Evolutionary conservation across 2,797 vertebrate species (phyloP).

Genomic region (Eupleurogrammus muticus): DNA sequence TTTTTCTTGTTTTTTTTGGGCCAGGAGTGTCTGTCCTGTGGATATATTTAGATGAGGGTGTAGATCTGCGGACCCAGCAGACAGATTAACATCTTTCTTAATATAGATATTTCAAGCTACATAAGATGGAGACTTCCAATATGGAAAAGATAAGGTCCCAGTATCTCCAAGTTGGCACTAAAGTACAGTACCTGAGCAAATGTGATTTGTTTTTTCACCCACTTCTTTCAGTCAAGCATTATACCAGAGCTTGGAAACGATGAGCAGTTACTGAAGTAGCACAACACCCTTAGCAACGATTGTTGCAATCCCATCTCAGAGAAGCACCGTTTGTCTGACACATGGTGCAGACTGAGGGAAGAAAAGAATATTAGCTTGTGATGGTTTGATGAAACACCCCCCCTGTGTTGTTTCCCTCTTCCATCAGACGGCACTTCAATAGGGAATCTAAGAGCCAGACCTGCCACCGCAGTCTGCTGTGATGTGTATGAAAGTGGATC

Average conservation of each 20-base stretch:
- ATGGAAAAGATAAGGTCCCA: too few relatives aligned
- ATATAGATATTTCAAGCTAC: too few relatives aligned
- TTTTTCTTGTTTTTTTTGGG: too few relatives aligned
- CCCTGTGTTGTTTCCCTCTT: constrained; percentile 12
- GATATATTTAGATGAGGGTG: too few relatives aligned
- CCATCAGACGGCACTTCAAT: constrained; percentile 23
- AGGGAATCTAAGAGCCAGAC: constrained; percentile 26
- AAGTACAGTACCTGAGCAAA: neutral
- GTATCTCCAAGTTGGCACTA: too few relatives aligned
- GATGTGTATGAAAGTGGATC: constrained; percentile 10
- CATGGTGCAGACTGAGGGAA: constrained; percentile 9
- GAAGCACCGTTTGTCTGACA: constrained; percentile 11
- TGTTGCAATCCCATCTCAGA: neutral
- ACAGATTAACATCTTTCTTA: too few relatives aligned
- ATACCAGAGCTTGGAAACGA: too few relatives aligned
- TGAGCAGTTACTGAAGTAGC: neutral
- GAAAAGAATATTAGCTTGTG: constrained; percentile 19
- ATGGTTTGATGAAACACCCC: constrained; percentile 33
- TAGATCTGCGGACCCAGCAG: too few relatives aligned
- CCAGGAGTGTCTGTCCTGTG: too few relatives aligned
- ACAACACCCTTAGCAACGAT: neutral
- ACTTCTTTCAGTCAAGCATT: too few relatives aligned
- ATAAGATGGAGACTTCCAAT: too few relatives aligned
- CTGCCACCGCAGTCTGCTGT: neutral
- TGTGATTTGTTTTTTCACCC: too few relatives aligned